Conservation (phyloP, 23 tunicate genomes). For the Phallusia fumigata region DNA sequence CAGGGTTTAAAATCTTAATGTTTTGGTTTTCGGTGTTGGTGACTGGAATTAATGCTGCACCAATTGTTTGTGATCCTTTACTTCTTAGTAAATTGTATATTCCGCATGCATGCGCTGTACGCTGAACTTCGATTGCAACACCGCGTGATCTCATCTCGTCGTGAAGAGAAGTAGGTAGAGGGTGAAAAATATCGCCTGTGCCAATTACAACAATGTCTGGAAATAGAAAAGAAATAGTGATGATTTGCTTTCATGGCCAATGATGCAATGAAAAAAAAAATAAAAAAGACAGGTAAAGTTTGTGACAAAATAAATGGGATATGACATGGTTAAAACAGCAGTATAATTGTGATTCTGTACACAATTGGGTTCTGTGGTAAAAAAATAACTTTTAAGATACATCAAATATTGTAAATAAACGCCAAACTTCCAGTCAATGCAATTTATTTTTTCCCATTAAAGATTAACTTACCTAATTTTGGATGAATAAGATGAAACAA, state of each 20-base stretch:
- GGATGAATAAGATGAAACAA: slow-evolving; percentile 59
- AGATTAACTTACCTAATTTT: slow-evolving; percentile 45
- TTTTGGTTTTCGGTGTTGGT: slow-evolving; percentile 4
- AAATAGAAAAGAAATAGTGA: background rate
- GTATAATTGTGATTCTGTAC: no score
- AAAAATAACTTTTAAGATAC: no score
- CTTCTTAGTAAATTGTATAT: slow-evolving; percentile 54
- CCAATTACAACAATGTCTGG: slow-evolving; percentile 66
- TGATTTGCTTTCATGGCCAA: background rate
- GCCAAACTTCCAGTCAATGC: background rate
- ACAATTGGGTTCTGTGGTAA: no score
- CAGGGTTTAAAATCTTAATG: background rate
- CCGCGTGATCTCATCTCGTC: slow-evolving; percentile 41
- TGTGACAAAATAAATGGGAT: background rate
- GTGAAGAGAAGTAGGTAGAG: slow-evolving; percentile 26
- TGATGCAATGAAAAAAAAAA: background rate
- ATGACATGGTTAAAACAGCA: no score
- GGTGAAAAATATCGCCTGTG: slow-evolving; percentile 48
- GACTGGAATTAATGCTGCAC: slow-evolving; percentile 76
- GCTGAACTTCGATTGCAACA: slow-evolving; percentile 60
- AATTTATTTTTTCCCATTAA: background rate
- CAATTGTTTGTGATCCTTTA: slow-evolving; percentile 47
- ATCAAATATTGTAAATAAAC: background rate
- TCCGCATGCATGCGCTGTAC: slow-evolving; percentile 77
- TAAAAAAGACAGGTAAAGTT: background rate